These are phyloP conservation scores for Eublepharis macularius DNA, from an alignment of 2,113 vertebrate species.

Conservation along the genomic window DNA sequence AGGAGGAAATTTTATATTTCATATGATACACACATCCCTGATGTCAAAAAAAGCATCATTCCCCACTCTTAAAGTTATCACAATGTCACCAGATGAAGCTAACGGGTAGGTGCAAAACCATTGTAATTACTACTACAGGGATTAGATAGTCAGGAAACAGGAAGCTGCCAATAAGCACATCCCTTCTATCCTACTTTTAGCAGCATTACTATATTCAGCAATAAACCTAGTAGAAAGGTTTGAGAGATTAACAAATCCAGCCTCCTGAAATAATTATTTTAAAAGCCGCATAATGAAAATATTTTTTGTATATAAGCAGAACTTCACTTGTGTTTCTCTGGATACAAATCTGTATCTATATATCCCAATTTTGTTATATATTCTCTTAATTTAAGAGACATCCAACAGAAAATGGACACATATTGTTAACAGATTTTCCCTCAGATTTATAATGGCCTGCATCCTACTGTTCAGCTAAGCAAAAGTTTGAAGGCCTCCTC, in stretches of 20 bases:
- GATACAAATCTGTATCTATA: no score
- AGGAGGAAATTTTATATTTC: neutral
- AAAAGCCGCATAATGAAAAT: neutral
- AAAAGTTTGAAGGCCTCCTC: no score
- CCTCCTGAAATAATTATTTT: neutral
- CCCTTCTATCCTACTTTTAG: neutral
- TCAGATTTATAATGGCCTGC: no score
- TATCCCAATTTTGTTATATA: no score
- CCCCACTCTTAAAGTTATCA: neutral
- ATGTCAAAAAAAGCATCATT: neutral
- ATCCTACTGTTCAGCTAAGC: no score
- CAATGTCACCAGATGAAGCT: neutral
- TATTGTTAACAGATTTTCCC: no score
- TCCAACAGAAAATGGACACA: no score
- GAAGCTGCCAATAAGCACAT: neutral
- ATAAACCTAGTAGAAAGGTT: neutral
- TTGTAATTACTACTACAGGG: neutral
- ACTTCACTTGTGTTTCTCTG: no score
- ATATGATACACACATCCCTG: neutral
- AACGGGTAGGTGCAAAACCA: neutral
- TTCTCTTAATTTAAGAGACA: no score
- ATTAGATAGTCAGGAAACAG: neutral
- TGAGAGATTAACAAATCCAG: neutral
- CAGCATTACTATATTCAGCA: neutral
- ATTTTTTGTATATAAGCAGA: no score